Evolutionary conservation across 1,140 invertebrate species (phyloP).

Genomic region (Drosophila tani): DNA sequence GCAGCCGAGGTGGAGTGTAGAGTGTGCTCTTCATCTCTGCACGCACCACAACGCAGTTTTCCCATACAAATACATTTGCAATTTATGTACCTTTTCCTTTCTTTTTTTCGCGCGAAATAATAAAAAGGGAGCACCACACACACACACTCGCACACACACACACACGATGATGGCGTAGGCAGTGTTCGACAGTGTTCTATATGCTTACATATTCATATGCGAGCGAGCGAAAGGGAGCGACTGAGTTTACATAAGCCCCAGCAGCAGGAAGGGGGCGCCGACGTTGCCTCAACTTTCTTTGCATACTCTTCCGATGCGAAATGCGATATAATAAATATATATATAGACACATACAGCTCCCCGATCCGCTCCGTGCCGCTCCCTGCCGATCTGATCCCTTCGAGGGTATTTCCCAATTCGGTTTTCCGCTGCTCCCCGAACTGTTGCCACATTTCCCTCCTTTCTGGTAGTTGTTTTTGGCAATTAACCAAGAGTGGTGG

Average conservation of each 20-base stretch:
- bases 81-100: constrained; percentile 61
- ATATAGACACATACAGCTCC: background rate
- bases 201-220: constrained; percentile 65
- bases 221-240: constrained; percentile 7
- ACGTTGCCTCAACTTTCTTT: constrained; percentile 43
- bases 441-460: constrained; percentile 6
- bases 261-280: too few relatives aligned
- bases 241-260: constrained; percentile 50
- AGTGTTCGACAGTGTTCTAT: constrained; percentile 54
- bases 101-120: constrained; percentile 44
- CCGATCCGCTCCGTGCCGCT: background rate
- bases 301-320: constrained; percentile 21
- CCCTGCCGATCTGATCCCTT: constrained; percentile 9
- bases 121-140: constrained; percentile 49
- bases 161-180: constrained; percentile 30
- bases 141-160: constrained; percentile 6
- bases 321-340: background rate
- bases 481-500: constrained; percentile 76
- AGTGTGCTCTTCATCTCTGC: constrained; percentile 26
- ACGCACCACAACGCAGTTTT: constrained; percentile 66
- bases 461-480: constrained; percentile 78
- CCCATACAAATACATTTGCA: constrained; percentile 65
- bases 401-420: constrained; percentile 39
- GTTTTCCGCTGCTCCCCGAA: constrained; percentile 6
- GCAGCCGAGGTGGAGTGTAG: constrained; percentile 7